A percentile compares a stretch with the other conserved stretches of the same genome.
Evolutionary conservation across 2,888 invertebrate species (phyloP).

Genomic region (Sesia bembeciformis): DNA sequence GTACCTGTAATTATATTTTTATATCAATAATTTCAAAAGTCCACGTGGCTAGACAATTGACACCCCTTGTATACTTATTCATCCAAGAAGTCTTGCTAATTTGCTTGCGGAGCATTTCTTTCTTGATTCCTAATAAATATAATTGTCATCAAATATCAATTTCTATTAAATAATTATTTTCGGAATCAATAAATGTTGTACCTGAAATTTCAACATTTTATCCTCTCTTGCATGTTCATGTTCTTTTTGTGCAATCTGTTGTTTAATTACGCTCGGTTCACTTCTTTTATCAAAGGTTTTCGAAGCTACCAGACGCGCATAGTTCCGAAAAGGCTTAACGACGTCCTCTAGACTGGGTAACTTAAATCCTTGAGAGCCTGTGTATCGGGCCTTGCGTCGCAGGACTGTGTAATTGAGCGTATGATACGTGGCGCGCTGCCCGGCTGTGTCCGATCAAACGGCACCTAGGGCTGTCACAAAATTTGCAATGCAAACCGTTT

Average conservation of each 20-base stretch:
- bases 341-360: slow-evolving; percentile 1
- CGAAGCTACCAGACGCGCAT: slow-evolving; percentile 12
- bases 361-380: slow-evolving; percentile 10
- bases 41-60: no score
- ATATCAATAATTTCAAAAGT: no score
- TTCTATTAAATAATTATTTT: no score
- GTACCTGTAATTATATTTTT: no score
- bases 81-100: no score
- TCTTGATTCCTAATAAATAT: no score
- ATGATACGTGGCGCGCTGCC: slow-evolving; percentile 46
- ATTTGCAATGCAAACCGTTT: background rate
- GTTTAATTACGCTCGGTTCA: slow-evolving; percentile 13
- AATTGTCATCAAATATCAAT: no score
- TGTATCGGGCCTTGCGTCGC: slow-evolving; percentile 18
- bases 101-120: no score
- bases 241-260: slow-evolving; percentile 4
- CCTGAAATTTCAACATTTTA: no score
- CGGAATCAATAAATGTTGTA: no score
- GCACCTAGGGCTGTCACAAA: slow-evolving; percentile 32
- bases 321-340: slow-evolving; percentile 12
- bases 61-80: no score
- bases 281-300: slow-evolving; percentile 16
- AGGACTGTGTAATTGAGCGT: slow-evolving; percentile 57
- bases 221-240: no score
- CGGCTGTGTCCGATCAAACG: slow-evolving; percentile 44